phyloP scores from a whole-genome alignment of 2,888 invertebrate genomes.

The Conistra vaccinii region DNA sequence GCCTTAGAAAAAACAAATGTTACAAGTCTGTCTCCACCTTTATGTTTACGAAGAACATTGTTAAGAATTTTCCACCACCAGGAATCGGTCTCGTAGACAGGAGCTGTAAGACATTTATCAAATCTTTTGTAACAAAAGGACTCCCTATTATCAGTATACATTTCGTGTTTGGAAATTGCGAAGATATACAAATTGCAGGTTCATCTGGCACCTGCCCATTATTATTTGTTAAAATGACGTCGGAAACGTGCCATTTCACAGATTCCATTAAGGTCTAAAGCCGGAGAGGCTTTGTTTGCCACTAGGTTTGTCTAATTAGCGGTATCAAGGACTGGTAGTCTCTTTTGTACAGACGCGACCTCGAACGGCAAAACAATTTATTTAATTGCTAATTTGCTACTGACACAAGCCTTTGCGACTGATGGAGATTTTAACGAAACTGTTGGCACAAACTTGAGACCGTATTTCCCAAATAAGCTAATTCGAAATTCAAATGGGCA shows the following conservation, averaged over 20 bases:
- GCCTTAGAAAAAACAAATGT: no score
- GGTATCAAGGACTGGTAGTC: slow-evolving; percentile 72
- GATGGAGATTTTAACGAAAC: slow-evolving; percentile 62
- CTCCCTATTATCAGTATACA: slow-evolving; percentile 16
- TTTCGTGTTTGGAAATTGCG: slow-evolving; percentile 21
- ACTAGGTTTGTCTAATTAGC: slow-evolving; percentile 79
- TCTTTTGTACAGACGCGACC: slow-evolving; percentile 65
- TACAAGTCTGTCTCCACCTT: no score
- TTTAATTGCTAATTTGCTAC: slow-evolving; percentile 75
- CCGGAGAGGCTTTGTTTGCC: slow-evolving; percentile 73
- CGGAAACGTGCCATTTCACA: slow-evolving; percentile 69
- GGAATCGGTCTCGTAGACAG: neutral
- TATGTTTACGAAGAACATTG: neutral
- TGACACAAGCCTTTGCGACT: slow-evolving; percentile 58
- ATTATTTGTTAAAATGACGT: slow-evolving; percentile 66
- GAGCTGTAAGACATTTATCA: slow-evolving; percentile 24
- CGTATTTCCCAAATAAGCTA: slow-evolving; percentile 32
- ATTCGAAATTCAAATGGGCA: slow-evolving; percentile 48
- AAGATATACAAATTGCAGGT: slow-evolving; percentile 49
- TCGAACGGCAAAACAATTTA: slow-evolving; percentile 72
- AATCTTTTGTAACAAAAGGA: slow-evolving; percentile 15
- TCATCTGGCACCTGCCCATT: slow-evolving; percentile 65
- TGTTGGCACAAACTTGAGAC: slow-evolving; percentile 40
- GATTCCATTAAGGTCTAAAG: slow-evolving; percentile 70
- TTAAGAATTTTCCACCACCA: neutral